These are phyloP conservation scores for Eptatretus atami DNA, from an alignment of 2,797 vertebrate species.

Conservation along the genomic window DNA sequence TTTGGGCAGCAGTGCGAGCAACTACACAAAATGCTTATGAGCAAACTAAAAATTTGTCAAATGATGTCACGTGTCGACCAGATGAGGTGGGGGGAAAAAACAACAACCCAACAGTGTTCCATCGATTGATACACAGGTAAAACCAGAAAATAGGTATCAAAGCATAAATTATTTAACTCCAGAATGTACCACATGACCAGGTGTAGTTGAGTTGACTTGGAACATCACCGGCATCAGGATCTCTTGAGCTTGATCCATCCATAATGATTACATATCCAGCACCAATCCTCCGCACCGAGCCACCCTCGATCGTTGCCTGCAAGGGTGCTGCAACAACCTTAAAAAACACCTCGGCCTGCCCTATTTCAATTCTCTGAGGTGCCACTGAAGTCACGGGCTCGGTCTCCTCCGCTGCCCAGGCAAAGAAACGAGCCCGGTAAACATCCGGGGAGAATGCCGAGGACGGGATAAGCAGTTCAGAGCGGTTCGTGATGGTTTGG, in stretches of 20 bases:
- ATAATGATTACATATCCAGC: neutral
- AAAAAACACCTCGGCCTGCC: neutral
- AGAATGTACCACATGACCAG: neutral
- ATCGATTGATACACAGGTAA: no score
- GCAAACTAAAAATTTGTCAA: no score
- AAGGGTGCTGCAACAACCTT: neutral
- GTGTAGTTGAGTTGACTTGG: neutral
- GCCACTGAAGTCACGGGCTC: neutral
- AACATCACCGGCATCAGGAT: neutral
- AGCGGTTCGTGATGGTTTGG: neutral
- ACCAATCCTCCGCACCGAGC: neutral
- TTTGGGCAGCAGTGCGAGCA: no score
- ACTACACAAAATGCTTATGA: no score
- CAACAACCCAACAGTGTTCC: no score
- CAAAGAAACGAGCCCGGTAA: neutral
- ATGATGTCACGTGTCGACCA: no score
- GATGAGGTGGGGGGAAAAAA: no score
- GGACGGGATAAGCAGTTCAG: neutral
- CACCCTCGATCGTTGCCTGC: conserved; percentile 1
- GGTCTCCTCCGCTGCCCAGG: neutral
- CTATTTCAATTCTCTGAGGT: neutral
- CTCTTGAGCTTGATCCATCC: neutral
- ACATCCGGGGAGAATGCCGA: neutral
- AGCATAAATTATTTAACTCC: no score
- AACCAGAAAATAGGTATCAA: no score